phyloP scores from a whole-genome alignment of 2,888 invertebrate species.

The Drosophila nr. fundita region DNA sequence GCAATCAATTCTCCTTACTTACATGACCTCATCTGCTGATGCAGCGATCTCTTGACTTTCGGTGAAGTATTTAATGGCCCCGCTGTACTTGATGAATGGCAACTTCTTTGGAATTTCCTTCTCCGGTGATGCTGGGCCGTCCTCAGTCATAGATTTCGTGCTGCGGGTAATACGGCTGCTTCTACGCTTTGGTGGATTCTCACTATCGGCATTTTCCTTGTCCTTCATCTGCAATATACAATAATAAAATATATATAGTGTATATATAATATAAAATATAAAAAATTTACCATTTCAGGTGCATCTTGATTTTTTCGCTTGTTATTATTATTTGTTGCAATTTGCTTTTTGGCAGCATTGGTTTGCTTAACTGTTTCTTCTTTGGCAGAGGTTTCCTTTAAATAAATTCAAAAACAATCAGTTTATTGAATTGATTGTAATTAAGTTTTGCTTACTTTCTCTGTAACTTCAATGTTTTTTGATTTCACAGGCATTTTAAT shows the following conservation, averaged over 20 bases:
- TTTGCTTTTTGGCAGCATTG: slow-evolving; percentile 1
- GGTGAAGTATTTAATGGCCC: slow-evolving; percentile 83
- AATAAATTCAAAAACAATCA: neutral
- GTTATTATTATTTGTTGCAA: slow-evolving; percentile 15
- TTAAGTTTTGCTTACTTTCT: slow-evolving; percentile 28
- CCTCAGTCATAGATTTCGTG: slow-evolving; percentile 71
- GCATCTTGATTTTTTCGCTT: slow-evolving; percentile 54
- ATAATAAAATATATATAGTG: neutral
- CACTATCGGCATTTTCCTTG: slow-evolving; percentile 53
- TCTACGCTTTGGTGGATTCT: slow-evolving; percentile 81
- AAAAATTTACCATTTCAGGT: slow-evolving; percentile 49
- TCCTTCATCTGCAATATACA: slow-evolving; percentile 33
- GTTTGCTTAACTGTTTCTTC: slow-evolving; percentile 31
- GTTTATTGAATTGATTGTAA: rapidly evolving
- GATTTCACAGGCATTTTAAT: slow-evolving; percentile 55
- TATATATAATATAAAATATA: neutral
- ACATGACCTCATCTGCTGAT: slow-evolving; percentile 85
- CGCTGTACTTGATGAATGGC: slow-evolving; percentile 80
- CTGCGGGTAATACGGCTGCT: slow-evolving; percentile 77
- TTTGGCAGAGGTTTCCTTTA: slow-evolving; percentile 21
- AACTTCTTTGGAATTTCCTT: slow-evolving; percentile 61
- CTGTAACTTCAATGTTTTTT: slow-evolving; percentile 10
- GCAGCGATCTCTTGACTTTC: slow-evolving; percentile 85
- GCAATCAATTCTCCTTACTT: slow-evolving; percentile 44
- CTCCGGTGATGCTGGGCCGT: slow-evolving; percentile 62